These are phyloP conservation scores for Poeciliopsis prolifica DNA, from an alignment of 2,113 vertebrate genomes.

Conservation along the genomic window DNA sequence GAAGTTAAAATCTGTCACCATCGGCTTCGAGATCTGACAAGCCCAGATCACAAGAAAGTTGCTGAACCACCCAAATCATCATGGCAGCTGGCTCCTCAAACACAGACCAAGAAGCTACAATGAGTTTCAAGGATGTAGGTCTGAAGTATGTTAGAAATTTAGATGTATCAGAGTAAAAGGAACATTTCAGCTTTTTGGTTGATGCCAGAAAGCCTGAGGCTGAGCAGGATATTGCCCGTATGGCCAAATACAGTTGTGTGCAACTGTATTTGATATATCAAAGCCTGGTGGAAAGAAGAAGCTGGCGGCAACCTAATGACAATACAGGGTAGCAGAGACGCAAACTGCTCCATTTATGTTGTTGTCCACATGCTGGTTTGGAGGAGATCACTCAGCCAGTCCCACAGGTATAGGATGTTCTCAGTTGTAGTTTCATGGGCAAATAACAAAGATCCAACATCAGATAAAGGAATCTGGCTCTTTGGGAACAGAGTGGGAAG, in stretches of 20 bases:
- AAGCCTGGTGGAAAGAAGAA: conserved; percentile 47
- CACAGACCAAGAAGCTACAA: conserved; percentile 47
- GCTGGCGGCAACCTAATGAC: conserved; percentile 61
- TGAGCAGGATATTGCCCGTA: conserved; percentile 48
- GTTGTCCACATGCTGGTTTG: conserved; percentile 68
- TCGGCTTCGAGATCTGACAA: conserved; percentile 66
- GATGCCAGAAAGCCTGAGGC: conserved; percentile 36
- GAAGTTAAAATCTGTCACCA: conserved; percentile 74
- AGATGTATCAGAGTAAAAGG: conserved; percentile 60
- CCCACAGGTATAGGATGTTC: conserved; percentile 78
- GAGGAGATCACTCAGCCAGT: conserved; percentile 67
- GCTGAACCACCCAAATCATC: conserved; percentile 56
- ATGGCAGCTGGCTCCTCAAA: conserved; percentile 55
- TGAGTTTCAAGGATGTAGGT: conserved; percentile 33
- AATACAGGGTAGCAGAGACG: conserved; percentile 61
- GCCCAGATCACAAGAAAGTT: conserved; percentile 61
- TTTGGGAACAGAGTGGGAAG: conserved; percentile 73
- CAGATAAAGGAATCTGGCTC: conserved; percentile 77
- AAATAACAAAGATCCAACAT: conserved; percentile 81
- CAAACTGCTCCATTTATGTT: conserved; percentile 67
- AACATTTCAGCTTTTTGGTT: conserved; percentile 46
- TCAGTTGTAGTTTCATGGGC: conserved; percentile 82
- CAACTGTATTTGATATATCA: conserved; percentile 61
- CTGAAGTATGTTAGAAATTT: conserved; percentile 56
- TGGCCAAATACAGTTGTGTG: conserved; percentile 38